phyloP scores from a whole-genome alignment of 2,797 vertebrate species.

The Falco cherrug region DNA sequence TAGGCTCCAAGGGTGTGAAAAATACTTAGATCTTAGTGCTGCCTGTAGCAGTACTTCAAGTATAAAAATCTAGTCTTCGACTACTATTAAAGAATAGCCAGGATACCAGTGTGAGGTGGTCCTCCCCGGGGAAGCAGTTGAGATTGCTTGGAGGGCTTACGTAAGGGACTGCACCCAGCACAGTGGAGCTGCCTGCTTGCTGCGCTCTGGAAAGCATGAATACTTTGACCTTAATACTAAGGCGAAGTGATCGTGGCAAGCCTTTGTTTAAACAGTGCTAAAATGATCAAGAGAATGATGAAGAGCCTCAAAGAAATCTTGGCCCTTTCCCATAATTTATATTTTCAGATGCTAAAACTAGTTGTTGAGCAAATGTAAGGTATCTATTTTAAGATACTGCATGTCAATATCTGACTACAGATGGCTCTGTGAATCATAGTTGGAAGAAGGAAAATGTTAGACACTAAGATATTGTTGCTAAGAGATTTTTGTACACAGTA shows the following conservation, averaged over 20 bases:
- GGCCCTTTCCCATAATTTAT: constrained; percentile 46
- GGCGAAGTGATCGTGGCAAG: background rate
- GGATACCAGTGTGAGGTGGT: background rate
- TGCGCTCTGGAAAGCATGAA: background rate
- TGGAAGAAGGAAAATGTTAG: constrained; percentile 70
- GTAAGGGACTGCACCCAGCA: background rate
- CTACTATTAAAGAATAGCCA: background rate
- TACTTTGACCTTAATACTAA: background rate
- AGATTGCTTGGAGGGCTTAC: background rate
- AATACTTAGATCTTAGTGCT: background rate
- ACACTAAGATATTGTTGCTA: constrained; percentile 76
- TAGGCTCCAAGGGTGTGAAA: background rate
- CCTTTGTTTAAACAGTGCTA: constrained; percentile 37
- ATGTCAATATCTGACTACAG: constrained; percentile 76
- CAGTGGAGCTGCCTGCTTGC: background rate
- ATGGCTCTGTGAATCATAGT: constrained; percentile 76
- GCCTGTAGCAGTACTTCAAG: background rate
- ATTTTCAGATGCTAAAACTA: constrained; percentile 57
- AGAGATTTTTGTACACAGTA: constrained; percentile 72
- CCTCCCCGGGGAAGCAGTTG: background rate
- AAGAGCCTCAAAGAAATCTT: constrained; percentile 57
- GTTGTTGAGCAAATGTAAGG: constrained; percentile 60
- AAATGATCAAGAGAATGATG: constrained; percentile 32
- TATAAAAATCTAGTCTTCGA: background rate
- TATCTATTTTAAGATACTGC: constrained; percentile 73